phyloP scores from a whole-genome alignment of 2,797 vertebrate genomes.

The Squalus acanthias region DNA sequence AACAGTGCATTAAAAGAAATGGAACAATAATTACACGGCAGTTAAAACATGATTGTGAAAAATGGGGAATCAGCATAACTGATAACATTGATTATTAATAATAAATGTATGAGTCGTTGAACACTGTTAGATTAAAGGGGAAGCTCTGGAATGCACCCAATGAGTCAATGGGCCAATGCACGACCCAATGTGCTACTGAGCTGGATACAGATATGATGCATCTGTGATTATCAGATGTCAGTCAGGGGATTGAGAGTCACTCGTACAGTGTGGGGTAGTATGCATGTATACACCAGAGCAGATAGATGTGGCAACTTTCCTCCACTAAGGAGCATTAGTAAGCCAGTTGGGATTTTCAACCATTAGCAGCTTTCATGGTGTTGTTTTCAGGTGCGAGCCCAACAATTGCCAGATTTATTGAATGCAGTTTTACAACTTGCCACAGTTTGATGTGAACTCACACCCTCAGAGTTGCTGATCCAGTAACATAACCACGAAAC shows the following conservation, averaged over 20 bases:
- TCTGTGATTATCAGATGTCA: background rate
- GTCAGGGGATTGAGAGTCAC: background rate
- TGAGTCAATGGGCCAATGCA: background rate
- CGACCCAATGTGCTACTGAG: background rate
- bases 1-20: background rate
- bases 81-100: background rate
- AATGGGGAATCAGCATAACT: background rate
- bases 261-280: background rate
- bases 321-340: background rate
- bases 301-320: background rate
- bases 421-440: background rate
- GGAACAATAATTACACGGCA: background rate
- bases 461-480: background rate
- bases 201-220: background rate
- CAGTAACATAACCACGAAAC: background rate
- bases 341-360: background rate
- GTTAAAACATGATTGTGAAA: background rate
- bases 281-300: background rate
- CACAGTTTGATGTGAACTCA: background rate
- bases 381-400: background rate
- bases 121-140: background rate
- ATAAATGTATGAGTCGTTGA: background rate
- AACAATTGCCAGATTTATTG: background rate
- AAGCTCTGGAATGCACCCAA: background rate
- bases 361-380: background rate